Evolutionary conservation across 2,797 vertebrate species (phyloP).

Genomic region (Sebastes umbrosus): DNA sequence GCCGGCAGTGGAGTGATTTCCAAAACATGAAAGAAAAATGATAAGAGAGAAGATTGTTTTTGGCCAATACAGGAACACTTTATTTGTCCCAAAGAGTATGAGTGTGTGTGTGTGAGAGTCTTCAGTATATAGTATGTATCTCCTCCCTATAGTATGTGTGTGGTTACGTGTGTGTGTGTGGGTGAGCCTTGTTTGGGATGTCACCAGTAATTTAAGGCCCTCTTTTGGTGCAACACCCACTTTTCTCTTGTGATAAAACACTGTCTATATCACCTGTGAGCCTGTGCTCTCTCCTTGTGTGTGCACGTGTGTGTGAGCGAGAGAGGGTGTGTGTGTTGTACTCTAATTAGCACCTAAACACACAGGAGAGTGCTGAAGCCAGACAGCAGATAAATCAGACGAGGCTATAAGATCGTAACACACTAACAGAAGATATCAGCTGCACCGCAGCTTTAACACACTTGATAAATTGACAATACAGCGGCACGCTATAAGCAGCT

Average conservation of each 20-base stretch:
- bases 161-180: constrained; percentile 20
- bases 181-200: constrained; percentile 69
- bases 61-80: constrained; percentile 9
- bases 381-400: constrained; percentile 82
- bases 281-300: constrained; percentile 20
- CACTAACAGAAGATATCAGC: constrained; percentile 65
- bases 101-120: constrained; percentile 17
- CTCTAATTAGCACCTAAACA: constrained; percentile 83
- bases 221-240: constrained; percentile 73
- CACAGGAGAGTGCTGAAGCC: constrained; percentile 75
- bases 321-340: constrained; percentile 47
- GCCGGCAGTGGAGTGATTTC: constrained; percentile 18
- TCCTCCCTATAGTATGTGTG: not conserved
- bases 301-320: constrained; percentile 16
- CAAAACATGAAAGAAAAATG: constrained; percentile 36
- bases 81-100: constrained; percentile 1
- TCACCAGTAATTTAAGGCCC: constrained; percentile 77
- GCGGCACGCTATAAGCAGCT: constrained; percentile 29
- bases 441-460: constrained; percentile 59
- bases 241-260: constrained; percentile 78
- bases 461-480: constrained; percentile 71
- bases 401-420: constrained; percentile 71
- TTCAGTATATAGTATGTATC: constrained; percentile 22
- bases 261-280: constrained; percentile 64
- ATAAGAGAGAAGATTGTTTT: constrained; percentile 23